Evolutionary conservation across 1,140 invertebrate genomes (phyloP).

Genomic region (Nautilus pompilius): DNA sequence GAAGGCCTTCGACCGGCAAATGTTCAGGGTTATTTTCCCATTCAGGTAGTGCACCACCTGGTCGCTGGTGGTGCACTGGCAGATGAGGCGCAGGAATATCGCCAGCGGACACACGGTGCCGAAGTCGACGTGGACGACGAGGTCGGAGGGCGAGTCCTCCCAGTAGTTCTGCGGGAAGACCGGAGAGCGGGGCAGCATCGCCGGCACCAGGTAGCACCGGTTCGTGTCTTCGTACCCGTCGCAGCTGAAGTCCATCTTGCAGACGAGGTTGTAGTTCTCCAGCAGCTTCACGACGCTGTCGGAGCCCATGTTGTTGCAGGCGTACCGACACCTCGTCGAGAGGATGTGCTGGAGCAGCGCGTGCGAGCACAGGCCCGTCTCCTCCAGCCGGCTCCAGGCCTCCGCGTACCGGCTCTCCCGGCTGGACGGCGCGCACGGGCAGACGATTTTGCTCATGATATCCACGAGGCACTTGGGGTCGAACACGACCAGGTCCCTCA

Average conservation of each 20-base stretch:
- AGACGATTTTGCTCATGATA: conserved; percentile 17
- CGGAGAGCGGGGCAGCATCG: conserved; percentile 13
- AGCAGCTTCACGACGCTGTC: conserved; percentile 15
- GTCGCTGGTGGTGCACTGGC: conserved; percentile 15
- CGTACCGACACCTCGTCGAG: not conserved
- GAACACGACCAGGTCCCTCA: conserved; percentile 23
- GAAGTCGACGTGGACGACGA: conserved; percentile 20
- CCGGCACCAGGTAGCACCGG: conserved; percentile 18
- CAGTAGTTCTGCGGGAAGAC: conserved; percentile 17
- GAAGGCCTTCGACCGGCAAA: conserved; percentile 16
- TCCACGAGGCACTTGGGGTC: conserved; percentile 22
- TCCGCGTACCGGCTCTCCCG: conserved; percentile 6
- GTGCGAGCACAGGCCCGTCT: conserved; percentile 16
- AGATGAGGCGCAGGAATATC: conserved; percentile 22
- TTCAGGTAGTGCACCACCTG: conserved; percentile 11
- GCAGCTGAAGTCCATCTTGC: conserved; percentile 7
- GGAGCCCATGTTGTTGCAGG: conserved; percentile 7
- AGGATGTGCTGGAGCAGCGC: conserved; percentile 20
- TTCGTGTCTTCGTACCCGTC: conserved; percentile 6
- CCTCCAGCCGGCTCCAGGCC: conserved; percentile 18
- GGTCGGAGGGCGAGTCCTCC: conserved; percentile 10
- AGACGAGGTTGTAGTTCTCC: conserved; percentile 19
- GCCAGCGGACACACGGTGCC: conserved; percentile 14
- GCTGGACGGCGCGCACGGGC: conserved; percentile 12
- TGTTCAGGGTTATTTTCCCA: conserved; percentile 15